Evolutionary conservation across 1,140 invertebrate species (phyloP), one percentile per base, ranked within the genome.

Genomic region (Lutraria rhynchaena): DNA sequence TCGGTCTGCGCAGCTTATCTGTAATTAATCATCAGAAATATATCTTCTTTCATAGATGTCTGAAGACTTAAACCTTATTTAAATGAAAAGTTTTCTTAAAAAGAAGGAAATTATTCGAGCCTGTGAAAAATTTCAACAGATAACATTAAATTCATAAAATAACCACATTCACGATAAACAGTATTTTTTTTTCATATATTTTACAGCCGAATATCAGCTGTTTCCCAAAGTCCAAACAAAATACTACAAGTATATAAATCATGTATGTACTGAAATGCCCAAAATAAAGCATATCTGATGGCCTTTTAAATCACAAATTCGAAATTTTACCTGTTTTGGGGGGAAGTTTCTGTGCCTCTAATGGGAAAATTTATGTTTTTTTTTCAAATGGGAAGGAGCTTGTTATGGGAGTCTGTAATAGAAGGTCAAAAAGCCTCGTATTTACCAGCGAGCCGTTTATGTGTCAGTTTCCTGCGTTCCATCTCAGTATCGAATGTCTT

Each of bases 401-500:
- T n/a, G n/a, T n/a, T n/a, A n/a, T n/a, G n/a, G n/a, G n/a, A n/a
- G n/a, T n/a, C n/a, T n/a, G n/a, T n/a, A n/a, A n/a, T n/a, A n/a
- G n/a, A n/a, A n/a, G n/a, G n/a, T n/a, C n/a, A n/a, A n/a, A n/a
- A n/a, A n/a, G n/a, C n/a, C n/a, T n/a, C n/a, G n/a, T n/a, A n/a
- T n/a, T 61, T 35, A 63, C 60, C 60, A 41, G 60, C 60, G 5
- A 63, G 60, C 44, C 35, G 35, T n/a, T 44, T 22, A 33, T 63
- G 33, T 3, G 35, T 15, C 9, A 41, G 3, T n/a, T 33, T 9
- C 24, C 60, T 63, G 1, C 11, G 35, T 44, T 63, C 35, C 60
- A 63, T 63, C 13, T 63, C 60, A 35, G 0, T 44, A 22, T 63
- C 24, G 33, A 33, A 63, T 19, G 60, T 63, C 1, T n/a, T 41